Conservation (phyloP, 2,888 invertebrate genomes). For the Andrena minutula region DNA sequence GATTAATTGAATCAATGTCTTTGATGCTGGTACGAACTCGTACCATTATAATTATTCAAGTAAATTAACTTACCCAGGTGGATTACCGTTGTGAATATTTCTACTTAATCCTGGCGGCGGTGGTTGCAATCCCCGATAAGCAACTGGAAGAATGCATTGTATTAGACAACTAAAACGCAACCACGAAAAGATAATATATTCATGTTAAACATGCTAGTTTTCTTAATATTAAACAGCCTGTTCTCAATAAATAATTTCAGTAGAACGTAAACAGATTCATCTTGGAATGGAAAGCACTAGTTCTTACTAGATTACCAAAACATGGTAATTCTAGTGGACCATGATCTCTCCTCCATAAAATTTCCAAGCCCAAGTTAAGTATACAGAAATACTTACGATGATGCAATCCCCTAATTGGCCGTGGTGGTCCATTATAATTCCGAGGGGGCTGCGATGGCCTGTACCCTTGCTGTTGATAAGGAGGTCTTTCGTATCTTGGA, state of each 20-base stretch:
- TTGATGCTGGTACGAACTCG: not conserved
- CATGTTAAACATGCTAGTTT: not conserved
- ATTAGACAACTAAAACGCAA: not conserved
- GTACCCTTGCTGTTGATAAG: constrained; percentile 81
- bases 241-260: too few species aligned
- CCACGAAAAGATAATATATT: not conserved
- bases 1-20: not conserved
- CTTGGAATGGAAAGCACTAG: too few species aligned
- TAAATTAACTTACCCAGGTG: constrained; percentile 85
- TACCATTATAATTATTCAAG: not conserved
- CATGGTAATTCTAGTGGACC: too few species aligned
- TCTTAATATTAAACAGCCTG: too few species aligned
- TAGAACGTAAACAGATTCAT: too few species aligned
- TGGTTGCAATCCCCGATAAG: constrained; percentile 86
- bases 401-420: constrained; percentile 83
- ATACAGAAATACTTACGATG: constrained; percentile 74
- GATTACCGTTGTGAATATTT: constrained; percentile 85
- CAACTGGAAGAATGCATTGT: constrained; percentile 74
- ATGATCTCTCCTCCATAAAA: too few species aligned
- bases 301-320: too few species aligned
- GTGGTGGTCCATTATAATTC: constrained; percentile 82
- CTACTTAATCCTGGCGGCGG: constrained; percentile 87
- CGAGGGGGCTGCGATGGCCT: constrained; percentile 81
- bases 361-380: too few species aligned
- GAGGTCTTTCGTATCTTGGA: constrained; percentile 81